These are phyloP conservation scores for Prolemur simus DNA, from an alignment of 2,113 vertebrate genomes.

Conservation along the genomic window DNA sequence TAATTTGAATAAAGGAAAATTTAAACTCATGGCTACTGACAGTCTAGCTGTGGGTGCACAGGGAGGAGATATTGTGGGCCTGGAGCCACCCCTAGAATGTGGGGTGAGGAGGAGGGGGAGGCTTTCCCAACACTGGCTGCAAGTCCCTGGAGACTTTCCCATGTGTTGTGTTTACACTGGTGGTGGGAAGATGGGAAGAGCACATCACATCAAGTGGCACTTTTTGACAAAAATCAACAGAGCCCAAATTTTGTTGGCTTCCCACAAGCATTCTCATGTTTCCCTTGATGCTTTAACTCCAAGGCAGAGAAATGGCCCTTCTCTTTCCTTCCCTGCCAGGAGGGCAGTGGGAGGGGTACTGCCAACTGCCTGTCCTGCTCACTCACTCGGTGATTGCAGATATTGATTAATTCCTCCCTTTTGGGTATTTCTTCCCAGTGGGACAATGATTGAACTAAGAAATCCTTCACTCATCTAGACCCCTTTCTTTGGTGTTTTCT, in stretches of 20 bases:
- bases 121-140: not conserved
- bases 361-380: not conserved
- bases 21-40: not conserved
- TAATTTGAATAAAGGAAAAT: not conserved
- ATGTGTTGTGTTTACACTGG: not conserved
- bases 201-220: not conserved
- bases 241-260: not conserved
- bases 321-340: not conserved
- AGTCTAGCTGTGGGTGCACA: not conserved
- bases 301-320: not conserved
- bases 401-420: not conserved
- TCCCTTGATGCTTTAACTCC: not conserved
- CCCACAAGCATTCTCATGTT: not conserved
- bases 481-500: not conserved
- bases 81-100: not conserved
- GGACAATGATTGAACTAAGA: not conserved
- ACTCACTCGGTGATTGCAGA: not conserved
- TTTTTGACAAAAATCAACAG: not conserved
- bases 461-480: not conserved
- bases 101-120: fast-evolving
- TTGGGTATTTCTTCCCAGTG: not conserved
- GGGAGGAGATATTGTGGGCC: not conserved
- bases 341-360: fast-evolving
- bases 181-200: not conserved
- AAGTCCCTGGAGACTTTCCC: not conserved